Evolutionary conservation across 2,113 vertebrate genomes (phyloP).

Genomic region (Amphilophus citrinellus): DNA sequence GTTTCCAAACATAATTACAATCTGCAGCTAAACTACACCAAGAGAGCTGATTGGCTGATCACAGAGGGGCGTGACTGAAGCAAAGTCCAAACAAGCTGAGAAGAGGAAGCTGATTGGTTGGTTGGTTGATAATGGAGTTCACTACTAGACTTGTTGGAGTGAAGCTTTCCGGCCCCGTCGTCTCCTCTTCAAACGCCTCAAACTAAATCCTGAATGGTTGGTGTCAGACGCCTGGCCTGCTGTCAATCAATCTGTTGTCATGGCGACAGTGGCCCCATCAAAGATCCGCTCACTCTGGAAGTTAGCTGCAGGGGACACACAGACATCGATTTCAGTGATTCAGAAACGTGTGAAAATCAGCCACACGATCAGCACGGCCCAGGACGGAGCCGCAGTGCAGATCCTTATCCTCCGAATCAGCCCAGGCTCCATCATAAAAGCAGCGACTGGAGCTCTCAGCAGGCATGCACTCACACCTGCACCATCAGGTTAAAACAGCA

Average conservation of each 20-base stretch:
- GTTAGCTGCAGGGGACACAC: constrained; percentile 55
- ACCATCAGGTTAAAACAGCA: neutral
- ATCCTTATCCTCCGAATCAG: neutral
- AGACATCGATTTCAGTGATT: neutral
- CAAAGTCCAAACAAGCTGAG: constrained; percentile 37
- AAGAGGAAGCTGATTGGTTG: constrained; percentile 36
- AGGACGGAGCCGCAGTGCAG: no score
- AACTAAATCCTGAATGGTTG: constrained; percentile 48
- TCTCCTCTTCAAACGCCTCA: constrained; percentile 33
- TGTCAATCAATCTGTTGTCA: constrained; percentile 73
- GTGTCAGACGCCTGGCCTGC: constrained; percentile 58
- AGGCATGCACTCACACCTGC: neutral
- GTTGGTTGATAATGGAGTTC: constrained; percentile 23
- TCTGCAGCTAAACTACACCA: neutral
- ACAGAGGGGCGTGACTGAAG: constrained; percentile 32
- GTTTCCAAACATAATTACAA: constrained; percentile 27
- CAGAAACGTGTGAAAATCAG: neutral
- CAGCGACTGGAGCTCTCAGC: neutral
- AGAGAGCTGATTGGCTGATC: constrained; percentile 42
- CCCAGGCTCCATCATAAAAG: no score
- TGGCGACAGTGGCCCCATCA: constrained; percentile 30
- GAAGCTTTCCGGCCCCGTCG: constrained; percentile 20
- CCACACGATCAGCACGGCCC: no score
- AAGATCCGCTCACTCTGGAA: constrained; percentile 50
- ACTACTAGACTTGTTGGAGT: neutral